Percentiles rank a stretch among this genome's conserved stretches.
Evolutionary conservation across 2,797 vertebrate genomes (phyloP).

Genomic region (Acropternis orthonyx): DNA sequence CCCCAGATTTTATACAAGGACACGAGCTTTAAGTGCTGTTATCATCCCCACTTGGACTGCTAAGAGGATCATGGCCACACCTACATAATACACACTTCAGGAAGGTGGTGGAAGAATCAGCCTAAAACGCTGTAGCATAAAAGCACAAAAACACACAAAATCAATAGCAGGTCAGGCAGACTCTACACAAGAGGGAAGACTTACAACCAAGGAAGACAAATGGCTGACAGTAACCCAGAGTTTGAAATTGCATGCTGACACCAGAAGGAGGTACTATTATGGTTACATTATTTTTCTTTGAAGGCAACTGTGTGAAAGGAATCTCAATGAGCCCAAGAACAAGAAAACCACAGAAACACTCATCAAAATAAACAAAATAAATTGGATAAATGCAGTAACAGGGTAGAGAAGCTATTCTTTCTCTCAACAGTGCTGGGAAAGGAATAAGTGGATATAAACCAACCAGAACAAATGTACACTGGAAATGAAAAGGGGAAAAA

Average conservation of each 20-base stretch:
- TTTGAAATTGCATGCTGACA: neutral
- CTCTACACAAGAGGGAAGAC: neutral
- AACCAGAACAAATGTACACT: neutral
- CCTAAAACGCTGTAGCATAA: neutral
- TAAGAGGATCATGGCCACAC: neutral
- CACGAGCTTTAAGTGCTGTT: neutral
- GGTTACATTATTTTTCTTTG: neutral
- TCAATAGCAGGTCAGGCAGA: neutral
- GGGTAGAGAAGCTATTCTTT: neutral
- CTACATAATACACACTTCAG: neutral
- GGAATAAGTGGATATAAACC: neutral
- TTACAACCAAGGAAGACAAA: neutral
- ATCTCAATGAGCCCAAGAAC: neutral
- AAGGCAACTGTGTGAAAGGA: neutral
- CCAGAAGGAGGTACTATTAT: neutral
- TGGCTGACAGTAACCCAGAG: neutral
- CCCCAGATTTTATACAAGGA: neutral
- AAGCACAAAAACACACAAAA: neutral
- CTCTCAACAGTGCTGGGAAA: neutral
- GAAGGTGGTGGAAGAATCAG: neutral
- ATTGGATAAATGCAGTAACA: neutral
- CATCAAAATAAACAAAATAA: neutral
- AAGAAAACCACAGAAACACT: neutral
- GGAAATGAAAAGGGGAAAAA: neutral
- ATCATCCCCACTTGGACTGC: neutral